Conservation (phyloP, 2,888 invertebrate genomes). For the Caenorhabditis doughertyi region DNA sequence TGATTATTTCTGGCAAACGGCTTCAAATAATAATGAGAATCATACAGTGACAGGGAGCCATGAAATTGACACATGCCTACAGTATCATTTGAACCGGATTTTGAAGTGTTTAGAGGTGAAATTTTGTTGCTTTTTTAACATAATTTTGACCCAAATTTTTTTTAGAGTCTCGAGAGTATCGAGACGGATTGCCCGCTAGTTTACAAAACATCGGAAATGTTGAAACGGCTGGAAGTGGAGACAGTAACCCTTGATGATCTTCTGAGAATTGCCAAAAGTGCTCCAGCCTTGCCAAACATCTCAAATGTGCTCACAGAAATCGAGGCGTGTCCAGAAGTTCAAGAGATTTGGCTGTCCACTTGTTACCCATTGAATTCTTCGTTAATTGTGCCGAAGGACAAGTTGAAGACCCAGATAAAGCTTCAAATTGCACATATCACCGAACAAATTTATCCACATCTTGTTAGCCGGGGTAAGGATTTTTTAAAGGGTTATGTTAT, state of each 20-base stretch:
- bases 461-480: conserved; percentile 69
- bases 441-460: conserved; percentile 71
- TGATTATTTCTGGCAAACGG: conserved; percentile 71
- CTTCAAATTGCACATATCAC: conserved; percentile 72
- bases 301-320: conserved; percentile 77
- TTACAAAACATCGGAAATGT: conserved; percentile 84
- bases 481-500: too few relatives aligned
- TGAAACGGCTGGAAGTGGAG: conserved; percentile 84
- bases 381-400: conserved; percentile 76
- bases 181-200: conserved; percentile 84
- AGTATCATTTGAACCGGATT: conserved; percentile 76
- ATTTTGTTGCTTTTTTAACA: too few relatives aligned
- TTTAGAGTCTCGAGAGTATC: conserved; percentile 66
- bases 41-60: conserved; percentile 73
- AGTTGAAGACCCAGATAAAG: conserved; percentile 67
- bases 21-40: conserved; percentile 6
- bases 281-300: conserved; percentile 78
- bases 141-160: background rate
- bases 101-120: conserved; percentile 71
- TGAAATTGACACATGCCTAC: conserved; percentile 78
- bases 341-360: conserved; percentile 80
- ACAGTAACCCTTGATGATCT: conserved; percentile 84
- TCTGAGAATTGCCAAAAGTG: conserved; percentile 82
- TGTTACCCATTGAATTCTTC: conserved; percentile 73
- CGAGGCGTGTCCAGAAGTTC: conserved; percentile 76